These are phyloP conservation scores for Eriosoma lanigerum DNA, from an alignment of 1,140 invertebrate genomes.

Conservation along the genomic window DNA sequence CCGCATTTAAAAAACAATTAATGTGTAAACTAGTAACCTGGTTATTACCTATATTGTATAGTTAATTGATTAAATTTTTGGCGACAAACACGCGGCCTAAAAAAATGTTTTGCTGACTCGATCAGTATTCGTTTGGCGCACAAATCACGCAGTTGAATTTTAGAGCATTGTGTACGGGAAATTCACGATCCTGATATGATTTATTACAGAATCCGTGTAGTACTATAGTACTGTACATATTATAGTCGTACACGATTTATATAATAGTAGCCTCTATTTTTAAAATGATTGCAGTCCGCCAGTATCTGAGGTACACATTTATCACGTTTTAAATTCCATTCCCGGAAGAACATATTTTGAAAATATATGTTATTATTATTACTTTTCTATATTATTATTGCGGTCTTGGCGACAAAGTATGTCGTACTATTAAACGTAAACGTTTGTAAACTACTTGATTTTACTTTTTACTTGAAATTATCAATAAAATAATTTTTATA, in stretches of 20 bases:
- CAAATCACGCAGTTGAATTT: background rate
- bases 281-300: background rate
- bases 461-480: too few relatives aligned
- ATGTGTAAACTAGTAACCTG: too few relatives aligned
- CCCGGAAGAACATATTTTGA: background rate
- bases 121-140: background rate
- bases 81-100: too few relatives aligned
- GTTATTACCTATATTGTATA: too few relatives aligned
- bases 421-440: too few relatives aligned
- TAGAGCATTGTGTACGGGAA: background rate
- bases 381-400: too few relatives aligned
- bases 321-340: background rate
- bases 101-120: background rate
- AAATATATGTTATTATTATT: background rate
- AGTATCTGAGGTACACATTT: background rate
- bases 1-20: too few relatives aligned
- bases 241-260: background rate
- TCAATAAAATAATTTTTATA: too few relatives aligned
- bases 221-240: background rate
- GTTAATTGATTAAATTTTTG: too few relatives aligned
- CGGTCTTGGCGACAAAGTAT: too few relatives aligned
- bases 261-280: background rate
- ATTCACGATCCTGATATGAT: conserved; percentile 11
- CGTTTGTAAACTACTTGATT: too few relatives aligned
- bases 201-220: background rate